Evolutionary conservation across 2,797 vertebrate species (phyloP), one percentile per base, ranked within the genome.

Genomic region (Taeniopygia guttata): DNA sequence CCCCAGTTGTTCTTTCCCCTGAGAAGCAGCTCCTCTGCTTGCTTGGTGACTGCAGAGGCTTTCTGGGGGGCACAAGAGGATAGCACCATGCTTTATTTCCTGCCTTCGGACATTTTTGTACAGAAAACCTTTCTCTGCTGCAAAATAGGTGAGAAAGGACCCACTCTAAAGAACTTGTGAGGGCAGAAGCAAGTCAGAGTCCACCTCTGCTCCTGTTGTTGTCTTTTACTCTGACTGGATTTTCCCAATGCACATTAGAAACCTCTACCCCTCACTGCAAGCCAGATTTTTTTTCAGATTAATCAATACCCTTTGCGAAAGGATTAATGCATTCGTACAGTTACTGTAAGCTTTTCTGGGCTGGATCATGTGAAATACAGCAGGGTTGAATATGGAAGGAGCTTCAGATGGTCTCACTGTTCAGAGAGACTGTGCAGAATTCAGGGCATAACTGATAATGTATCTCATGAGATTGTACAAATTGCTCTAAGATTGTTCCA

Each of bases 391-490:
- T 3, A 20, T 14, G 29, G 83, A 75, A 69, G 81, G 83, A 75
- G 42, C 48, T 72, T 81, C 38, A 64, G 25, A 63, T 68, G 20
- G 34, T 51, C 45, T 63, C 59, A 48, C 16, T 3, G 2, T 54
- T 89, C 22, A 43, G 34, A 54, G 49, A 52, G 63, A 80, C 14
- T 0, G 0, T 38, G 72, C 17, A 64, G 49, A 93, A 90, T 84
- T 87, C n/a, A 59, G 54, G 64, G 43, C 75, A 75, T 70, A 64
- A 75, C 42, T 74, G 78, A 63, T 94, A 93, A 87, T 68, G 74
- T 84, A 91, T 92, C 84, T 94, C 84, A 90, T 73, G 92, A 83
- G 83, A 94, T 89, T 82, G 68, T 89, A 76, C 74, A 93, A 93
- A 89, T 80, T 80, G 32, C 91, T 94, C 86, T 67, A 88, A 79